Evolutionary conservation across 2,113 vertebrate species (phyloP).

Genomic region (Parus major): DNA sequence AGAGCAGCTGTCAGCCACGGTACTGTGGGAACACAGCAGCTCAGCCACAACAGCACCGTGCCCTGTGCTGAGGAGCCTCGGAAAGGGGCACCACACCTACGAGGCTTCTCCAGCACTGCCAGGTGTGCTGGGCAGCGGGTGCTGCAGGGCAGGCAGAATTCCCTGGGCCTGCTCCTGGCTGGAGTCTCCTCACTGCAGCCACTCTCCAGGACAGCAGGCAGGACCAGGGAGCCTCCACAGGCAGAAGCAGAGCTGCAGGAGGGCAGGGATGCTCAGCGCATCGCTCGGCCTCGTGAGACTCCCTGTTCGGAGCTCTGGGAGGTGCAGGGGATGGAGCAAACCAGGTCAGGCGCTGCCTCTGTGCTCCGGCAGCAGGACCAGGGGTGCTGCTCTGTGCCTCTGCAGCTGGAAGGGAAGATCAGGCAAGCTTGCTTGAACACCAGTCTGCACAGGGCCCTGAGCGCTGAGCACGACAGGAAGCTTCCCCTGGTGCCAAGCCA

Average conservation of each 20-base stretch:
- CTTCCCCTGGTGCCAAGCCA: not conserved
- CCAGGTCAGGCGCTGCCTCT: not conserved
- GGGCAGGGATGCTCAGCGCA: rapidly evolving
- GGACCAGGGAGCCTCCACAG: not conserved
- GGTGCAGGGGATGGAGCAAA: not conserved
- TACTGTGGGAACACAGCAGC: not conserved
- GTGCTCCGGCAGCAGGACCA: not conserved
- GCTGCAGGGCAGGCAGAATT: not conserved
- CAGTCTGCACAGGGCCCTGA: not conserved
- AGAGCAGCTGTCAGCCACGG: constrained; percentile 22
- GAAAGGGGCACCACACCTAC: not conserved
- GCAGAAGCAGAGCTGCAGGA: not conserved
- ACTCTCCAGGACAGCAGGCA: not conserved
- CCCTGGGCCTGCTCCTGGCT: rapidly evolving
- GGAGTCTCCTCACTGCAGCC: rapidly evolving
- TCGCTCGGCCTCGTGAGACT: rapidly evolving
- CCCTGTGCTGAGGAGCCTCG: not conserved
- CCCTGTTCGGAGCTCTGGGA: not conserved
- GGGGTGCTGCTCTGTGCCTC: not conserved
- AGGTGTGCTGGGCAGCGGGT: not conserved
- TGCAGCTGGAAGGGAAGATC: constrained; percentile 12
- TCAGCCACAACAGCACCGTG: not conserved
- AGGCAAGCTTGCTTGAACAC: not conserved
- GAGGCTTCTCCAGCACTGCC: not conserved
- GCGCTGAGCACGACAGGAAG: not conserved